These are phyloP conservation scores for Drosophila gaucha DNA, from an alignment of 2,888 invertebrate species.

Conservation along the genomic window DNA sequence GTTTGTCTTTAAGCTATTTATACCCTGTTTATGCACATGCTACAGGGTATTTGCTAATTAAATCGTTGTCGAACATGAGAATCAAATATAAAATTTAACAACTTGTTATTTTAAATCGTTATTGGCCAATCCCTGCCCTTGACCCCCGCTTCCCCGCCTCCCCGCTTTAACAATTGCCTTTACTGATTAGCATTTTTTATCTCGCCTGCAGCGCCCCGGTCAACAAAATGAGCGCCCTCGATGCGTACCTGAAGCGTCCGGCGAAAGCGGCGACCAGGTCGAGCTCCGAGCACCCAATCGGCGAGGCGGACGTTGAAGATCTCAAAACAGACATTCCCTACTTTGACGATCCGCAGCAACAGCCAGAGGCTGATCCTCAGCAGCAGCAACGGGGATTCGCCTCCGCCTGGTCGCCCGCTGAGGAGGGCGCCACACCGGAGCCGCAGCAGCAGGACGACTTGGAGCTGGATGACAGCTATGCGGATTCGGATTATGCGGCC, in stretches of 20 bases:
- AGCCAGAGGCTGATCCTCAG: slow-evolving; percentile 14
- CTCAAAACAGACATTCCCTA: slow-evolving; percentile 77
- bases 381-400: slow-evolving; percentile 23
- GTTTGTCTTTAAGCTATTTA: not conserved
- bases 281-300: slow-evolving; percentile 14
- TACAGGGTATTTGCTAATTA: slow-evolving; percentile 19
- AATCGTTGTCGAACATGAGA: slow-evolving; percentile 19
- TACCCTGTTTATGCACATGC: not conserved
- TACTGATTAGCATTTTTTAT: not conserved
- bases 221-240: slow-evolving; percentile 60
- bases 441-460: slow-evolving; percentile 16
- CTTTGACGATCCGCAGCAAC: slow-evolving; percentile 55
- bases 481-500: slow-evolving; percentile 68
- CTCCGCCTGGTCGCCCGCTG: slow-evolving; percentile 38
- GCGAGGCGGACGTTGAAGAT: slow-evolving; percentile 59
- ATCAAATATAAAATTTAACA: slow-evolving; percentile 30
- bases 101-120: slow-evolving; percentile 7
- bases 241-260: slow-evolving; percentile 49
- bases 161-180: not conserved
- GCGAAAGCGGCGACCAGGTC: slow-evolving; percentile 40
- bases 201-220: slow-evolving; percentile 22
- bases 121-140: not conserved
- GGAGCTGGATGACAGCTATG: slow-evolving; percentile 60
- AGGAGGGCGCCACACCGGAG: slow-evolving; percentile 24
- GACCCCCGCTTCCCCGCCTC: not conserved